A percentile compares a stretch with the other conserved stretches of the same genome.
Conservation (phyloP, 2,113 vertebrate species). For the Hippocampus barbouri region DNA sequence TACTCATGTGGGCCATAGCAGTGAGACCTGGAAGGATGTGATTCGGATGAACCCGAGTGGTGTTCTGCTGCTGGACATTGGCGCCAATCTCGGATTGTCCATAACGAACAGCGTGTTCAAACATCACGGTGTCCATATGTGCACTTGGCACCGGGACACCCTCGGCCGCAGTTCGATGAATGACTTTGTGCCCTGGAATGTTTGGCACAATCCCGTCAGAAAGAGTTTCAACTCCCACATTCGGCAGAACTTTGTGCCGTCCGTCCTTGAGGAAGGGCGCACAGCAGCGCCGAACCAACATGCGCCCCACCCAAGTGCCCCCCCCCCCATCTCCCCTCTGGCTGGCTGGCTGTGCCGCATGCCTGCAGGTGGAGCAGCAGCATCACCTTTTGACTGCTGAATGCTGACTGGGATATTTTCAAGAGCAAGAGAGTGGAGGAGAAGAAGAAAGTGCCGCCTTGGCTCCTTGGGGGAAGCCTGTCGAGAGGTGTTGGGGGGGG, state of each 20-base stretch:
- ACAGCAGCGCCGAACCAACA: not conserved
- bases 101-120: too few relatives aligned
- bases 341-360: conserved; percentile 13
- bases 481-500: not conserved
- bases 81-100: too few relatives aligned
- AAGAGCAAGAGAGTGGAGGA: not conserved
- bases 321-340: not conserved
- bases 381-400: conserved; percentile 68
- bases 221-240: too few relatives aligned
- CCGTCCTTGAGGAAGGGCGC: not conserved
- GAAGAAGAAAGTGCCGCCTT: conserved; percentile 60
- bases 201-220: too few relatives aligned
- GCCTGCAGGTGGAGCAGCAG: conserved; percentile 78
- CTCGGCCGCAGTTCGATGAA: too few relatives aligned
- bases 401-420: conserved; percentile 66
- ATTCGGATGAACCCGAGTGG: too few relatives aligned
- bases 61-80: too few relatives aligned
- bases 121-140: too few relatives aligned
- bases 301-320: not conserved
- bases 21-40: too few relatives aligned
- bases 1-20: too few relatives aligned
- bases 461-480: conserved; percentile 60
- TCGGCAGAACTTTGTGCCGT: not conserved
- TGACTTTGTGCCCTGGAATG: too few relatives aligned
- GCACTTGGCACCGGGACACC: too few relatives aligned